A percentile compares a stretch with the other conserved stretches of the same genome.
Evolutionary conservation across 2,797 vertebrate species (phyloP).

Genomic region (Ctenopoma multispine): DNA sequence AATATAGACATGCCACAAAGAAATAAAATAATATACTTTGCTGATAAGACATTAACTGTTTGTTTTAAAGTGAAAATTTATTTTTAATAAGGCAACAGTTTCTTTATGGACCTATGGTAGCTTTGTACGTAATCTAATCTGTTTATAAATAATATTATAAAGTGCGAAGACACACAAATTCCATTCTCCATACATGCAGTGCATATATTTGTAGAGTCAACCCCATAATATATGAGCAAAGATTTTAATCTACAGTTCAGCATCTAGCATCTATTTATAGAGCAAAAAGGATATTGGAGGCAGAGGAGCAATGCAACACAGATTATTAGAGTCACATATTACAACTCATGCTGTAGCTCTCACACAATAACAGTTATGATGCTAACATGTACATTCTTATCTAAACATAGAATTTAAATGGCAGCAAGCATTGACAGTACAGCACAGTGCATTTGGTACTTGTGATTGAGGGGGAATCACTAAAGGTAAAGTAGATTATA

Average conservation of each 20-base stretch:
- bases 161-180: conserved; percentile 73
- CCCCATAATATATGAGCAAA: conserved; percentile 1
- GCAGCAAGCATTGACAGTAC: conserved; percentile 7
- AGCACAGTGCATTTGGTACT: conserved; percentile 40
- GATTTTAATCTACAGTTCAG: conserved; percentile 23
- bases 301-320: background rate
- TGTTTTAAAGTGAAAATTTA: conserved; percentile 54
- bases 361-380: conserved; percentile 33
- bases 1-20: conserved; percentile 54
- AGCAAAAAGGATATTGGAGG: background rate
- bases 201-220: conserved; percentile 6
- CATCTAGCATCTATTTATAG: conserved; percentile 52
- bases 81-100: conserved; percentile 51
- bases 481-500: conserved; percentile 33
- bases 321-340: conserved; percentile 16
- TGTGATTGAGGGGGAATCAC: conserved; percentile 14
- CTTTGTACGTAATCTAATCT: conserved; percentile 36
- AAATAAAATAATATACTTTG: conserved; percentile 33
- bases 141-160: conserved; percentile 76
- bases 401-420: conserved; percentile 23
- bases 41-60: conserved; percentile 77
- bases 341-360: conserved; percentile 18
- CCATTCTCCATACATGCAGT: conserved; percentile 41
- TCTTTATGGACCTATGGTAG: conserved; percentile 41
- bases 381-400: conserved; percentile 23